Percentiles rank a stretch among this genome's conserved stretches.
These are phyloP conservation scores for Progne subis DNA, from an alignment of 2,113 vertebrate genomes.

Conservation along the genomic window DNA sequence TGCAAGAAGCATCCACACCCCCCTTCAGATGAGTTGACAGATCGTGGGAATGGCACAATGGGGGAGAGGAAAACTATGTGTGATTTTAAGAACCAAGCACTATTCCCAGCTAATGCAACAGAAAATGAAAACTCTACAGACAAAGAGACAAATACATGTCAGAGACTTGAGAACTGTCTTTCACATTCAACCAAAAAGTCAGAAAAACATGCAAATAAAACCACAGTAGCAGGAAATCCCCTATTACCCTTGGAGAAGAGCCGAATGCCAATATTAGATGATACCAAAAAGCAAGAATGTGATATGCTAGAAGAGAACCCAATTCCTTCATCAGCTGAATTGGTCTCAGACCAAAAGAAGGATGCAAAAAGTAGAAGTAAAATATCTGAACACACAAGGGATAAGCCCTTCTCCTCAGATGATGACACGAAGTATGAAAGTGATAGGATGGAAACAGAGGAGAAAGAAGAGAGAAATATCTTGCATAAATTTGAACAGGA, in stretches of 20 bases:
- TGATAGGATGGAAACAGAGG: background rate
- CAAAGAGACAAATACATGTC: background rate
- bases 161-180: background rate
- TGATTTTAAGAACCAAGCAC: background rate
- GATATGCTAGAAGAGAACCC: background rate
- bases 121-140: background rate
- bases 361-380: background rate
- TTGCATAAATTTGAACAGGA: background rate
- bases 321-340: background rate
- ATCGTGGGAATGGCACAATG: background rate
- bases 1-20: background rate
- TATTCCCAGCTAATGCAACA: background rate
- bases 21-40: background rate
- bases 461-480: background rate
- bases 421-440: background rate
- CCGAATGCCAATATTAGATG: background rate
- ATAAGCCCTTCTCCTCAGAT: background rate
- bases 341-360: background rate
- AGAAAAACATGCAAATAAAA: background rate
- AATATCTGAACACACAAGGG: background rate
- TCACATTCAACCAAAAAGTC: background rate
- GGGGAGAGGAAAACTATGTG: background rate
- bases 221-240: background rate
- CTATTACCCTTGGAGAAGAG: background rate
- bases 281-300: background rate